phyloP scores from a whole-genome alignment of 2,888 invertebrate genomes.

The Brachylomia viminalis region DNA sequence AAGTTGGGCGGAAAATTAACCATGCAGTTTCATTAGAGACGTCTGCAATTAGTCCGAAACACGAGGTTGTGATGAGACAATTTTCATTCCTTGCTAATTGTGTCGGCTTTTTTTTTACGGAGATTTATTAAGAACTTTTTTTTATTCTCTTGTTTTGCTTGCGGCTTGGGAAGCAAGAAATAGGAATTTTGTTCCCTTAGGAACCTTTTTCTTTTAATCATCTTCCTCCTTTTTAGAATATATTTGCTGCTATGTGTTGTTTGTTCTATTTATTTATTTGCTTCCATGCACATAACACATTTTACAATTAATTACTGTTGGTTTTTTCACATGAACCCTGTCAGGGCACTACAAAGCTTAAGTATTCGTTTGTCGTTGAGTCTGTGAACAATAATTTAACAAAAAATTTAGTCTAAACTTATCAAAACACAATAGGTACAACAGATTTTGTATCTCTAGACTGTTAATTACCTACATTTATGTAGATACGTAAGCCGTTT shows the following conservation, averaged over 20 bases:
- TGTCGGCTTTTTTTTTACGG: constrained; percentile 52
- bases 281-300: too few species aligned
- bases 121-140: constrained; percentile 55
- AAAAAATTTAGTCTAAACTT: too few species aligned
- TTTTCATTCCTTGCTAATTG: constrained; percentile 67
- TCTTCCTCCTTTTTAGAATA: not conserved
- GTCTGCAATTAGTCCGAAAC: constrained; percentile 71
- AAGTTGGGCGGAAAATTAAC: constrained; percentile 75
- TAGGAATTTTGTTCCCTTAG: constrained; percentile 13
- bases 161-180: constrained; percentile 9
- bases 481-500: too few species aligned
- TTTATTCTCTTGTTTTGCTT: constrained; percentile 32
- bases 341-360: too few species aligned
- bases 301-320: too few species aligned
- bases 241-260: not conserved
- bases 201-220: constrained; percentile 7
- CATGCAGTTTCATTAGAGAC: constrained; percentile 75
- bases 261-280: too few species aligned
- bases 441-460: too few species aligned
- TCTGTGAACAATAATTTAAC: too few species aligned
- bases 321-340: too few species aligned
- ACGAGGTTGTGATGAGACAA: constrained; percentile 65
- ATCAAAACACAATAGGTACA: too few species aligned
- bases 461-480: too few species aligned
- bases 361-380: too few species aligned